Evolutionary conservation across 2,113 vertebrate species (phyloP).

Genomic region (Pedetes capensis): DNA sequence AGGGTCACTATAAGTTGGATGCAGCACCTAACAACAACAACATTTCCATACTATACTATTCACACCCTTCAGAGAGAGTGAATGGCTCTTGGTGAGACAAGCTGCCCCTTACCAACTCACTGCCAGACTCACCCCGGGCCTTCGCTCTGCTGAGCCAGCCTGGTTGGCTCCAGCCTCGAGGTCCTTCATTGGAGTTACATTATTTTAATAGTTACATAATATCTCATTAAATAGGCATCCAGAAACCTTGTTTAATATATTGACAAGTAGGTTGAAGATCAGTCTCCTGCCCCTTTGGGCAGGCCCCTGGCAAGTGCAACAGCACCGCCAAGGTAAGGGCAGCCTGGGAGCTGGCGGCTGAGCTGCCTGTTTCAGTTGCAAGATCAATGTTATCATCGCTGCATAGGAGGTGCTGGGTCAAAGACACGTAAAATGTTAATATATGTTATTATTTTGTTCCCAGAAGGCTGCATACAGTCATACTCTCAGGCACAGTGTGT

Average conservation of each 20-base stretch:
- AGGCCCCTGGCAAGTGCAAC: too few species aligned
- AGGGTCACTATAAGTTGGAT: too few species aligned
- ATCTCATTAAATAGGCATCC: neutral
- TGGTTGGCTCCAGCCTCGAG: neutral
- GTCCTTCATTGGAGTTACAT: neutral
- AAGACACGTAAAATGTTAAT: neutral
- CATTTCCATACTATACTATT: too few species aligned
- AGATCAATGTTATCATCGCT: neutral
- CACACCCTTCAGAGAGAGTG: neutral
- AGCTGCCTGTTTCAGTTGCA: neutral
- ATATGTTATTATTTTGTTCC: neutral
- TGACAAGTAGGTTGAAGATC: neutral
- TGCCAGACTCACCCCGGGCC: neutral
- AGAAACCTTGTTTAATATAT: neutral
- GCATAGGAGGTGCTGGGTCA: neutral
- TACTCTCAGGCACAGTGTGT: rapidly evolving
- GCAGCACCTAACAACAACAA: too few species aligned
- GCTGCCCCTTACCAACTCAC: rapidly evolving
- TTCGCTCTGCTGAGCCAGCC: rapidly evolving
- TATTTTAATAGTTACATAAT: neutral
- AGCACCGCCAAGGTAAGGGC: too few species aligned
- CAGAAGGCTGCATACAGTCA: neutral
- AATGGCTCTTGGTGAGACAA: neutral
- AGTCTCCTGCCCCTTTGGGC: too few species aligned
- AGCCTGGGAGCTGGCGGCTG: too few species aligned